Base-by-base conservation (phyloP, 1,140 invertebrate species). In the Daktulosphaira vitifoliae region DNA sequence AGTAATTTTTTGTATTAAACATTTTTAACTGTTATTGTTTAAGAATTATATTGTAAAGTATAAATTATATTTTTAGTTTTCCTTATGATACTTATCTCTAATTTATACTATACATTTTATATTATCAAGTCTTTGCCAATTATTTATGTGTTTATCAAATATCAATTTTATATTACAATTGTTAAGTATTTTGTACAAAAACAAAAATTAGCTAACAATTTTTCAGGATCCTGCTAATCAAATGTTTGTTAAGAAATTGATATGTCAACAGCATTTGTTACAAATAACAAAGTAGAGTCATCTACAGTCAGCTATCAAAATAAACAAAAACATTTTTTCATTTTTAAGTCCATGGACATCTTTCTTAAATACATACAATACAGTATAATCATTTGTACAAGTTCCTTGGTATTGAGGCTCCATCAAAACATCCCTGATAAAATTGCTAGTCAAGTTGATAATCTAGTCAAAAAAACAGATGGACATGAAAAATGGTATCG, bases 401-500 rank as follows among this genome's bases (percentile, higher is more conserved):
- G 42, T 62, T 62, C 56, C 42, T 62, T 48, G n/a, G 9, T 16
- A 62, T 25, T 56, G 11, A 29, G 38, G 16, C 22, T 62, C 29
- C 20, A 20, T 16, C 16, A 62, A 62, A 46, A 39, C 7, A 29
- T 48, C 3, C 18, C 26, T 26, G 44, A 46, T 48, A 62, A 25
- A 62, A 44, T 25, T 38, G 26, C 23, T 48, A 62, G 42, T 62
- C 56, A 62, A 8, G 8, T 46, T 22, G n/a, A 15, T 46, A 48
- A 48, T 33, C 42, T 33, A 62, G 44, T 48, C 44, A 46, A 20
- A 23, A 62, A 62, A 62, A 62, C 56, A 62, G 25, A 62, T 62
- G 56, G 56, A 62, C 44, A 62, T 39, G 25, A 16, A 26, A 62
- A 62, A 62, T 62, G 56, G 56, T 46, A 62, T 62, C 18, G 56